Percentiles rank a stretch among this genome's conserved stretches.
phyloP scores from a whole-genome alignment of 2,888 invertebrate species.

The Acleris emargana region DNA sequence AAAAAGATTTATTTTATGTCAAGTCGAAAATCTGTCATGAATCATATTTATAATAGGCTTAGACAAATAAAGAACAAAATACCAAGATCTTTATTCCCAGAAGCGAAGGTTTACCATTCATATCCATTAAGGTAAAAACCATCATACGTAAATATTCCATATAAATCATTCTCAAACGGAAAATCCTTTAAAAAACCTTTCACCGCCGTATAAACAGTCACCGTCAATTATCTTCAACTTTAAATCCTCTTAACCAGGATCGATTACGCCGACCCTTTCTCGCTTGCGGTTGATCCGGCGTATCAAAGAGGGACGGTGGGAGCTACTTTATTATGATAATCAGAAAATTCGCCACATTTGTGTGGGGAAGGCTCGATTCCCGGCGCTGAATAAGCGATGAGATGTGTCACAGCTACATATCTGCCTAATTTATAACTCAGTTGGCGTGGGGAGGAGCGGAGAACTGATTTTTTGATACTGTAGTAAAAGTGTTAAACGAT shows the following conservation, averaged over 20 bases:
- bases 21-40: too few relatives aligned
- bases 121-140: background rate
- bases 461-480: slow-evolving; percentile 34
- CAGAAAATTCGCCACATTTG: slow-evolving; percentile 70
- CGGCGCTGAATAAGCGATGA: slow-evolving; percentile 72
- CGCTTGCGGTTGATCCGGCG: background rate
- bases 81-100: too few relatives aligned
- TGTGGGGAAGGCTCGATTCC: slow-evolving; percentile 51
- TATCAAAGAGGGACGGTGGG: slow-evolving; percentile 46
- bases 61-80: too few relatives aligned
- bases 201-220: slow-evolving; percentile 32
- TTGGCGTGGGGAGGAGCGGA: background rate
- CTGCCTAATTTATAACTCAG: slow-evolving; percentile 53
- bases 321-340: slow-evolving; percentile 78
- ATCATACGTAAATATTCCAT: background rate
- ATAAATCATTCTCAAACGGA: too few relatives aligned
- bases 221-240: slow-evolving; percentile 36
- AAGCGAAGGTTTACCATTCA: background rate
- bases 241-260: slow-evolving; percentile 35
- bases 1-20: too few relatives aligned
- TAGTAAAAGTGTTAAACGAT: slow-evolving; percentile 16
- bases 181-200: slow-evolving; percentile 29
- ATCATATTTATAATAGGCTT: too few relatives aligned
- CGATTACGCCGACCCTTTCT: slow-evolving; percentile 18
- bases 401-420: slow-evolving; percentile 57